A percentile compares a stretch with the other conserved stretches of the same genome.
phyloP scores from a whole-genome alignment of 2,888 invertebrate genomes.

The Hecatera dysodea region DNA sequence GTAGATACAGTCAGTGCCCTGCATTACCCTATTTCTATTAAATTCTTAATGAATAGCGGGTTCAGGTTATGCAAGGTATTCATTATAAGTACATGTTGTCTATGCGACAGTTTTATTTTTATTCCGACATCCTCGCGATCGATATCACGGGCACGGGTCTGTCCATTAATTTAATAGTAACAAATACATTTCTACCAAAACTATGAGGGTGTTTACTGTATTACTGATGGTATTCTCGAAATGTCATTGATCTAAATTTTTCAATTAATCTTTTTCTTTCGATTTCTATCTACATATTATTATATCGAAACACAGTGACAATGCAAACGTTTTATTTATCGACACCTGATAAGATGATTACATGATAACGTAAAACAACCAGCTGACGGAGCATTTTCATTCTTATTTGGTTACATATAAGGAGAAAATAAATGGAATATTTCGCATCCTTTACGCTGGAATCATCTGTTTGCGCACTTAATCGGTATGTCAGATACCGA shows the following conservation, averaged over 20 bases:
- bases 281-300: background rate
- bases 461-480: conserved; percentile 15
- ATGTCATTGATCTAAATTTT: background rate
- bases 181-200: background rate
- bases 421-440: conserved; percentile 20
- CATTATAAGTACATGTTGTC: no score
- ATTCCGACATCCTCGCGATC: no score
- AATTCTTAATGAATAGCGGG: no score
- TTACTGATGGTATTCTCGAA: background rate
- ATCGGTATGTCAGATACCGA: conserved; percentile 33
- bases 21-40: no score
- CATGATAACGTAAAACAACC: conserved; percentile 24
- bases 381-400: conserved; percentile 44
- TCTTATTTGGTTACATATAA: conserved; percentile 54
- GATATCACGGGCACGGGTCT: no score
- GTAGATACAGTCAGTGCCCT: no score
- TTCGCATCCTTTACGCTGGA: conserved; percentile 17
- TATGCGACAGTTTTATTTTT: no score
- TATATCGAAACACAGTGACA: background rate
- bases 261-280: background rate
- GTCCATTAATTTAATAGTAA: background rate
- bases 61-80: no score
- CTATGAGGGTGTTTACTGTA: background rate
- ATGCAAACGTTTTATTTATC: conserved; percentile 38
- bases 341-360: conserved; percentile 36